phyloP scores from a whole-genome alignment of 2,797 vertebrate species.

The Poecilia gillii region DNA sequence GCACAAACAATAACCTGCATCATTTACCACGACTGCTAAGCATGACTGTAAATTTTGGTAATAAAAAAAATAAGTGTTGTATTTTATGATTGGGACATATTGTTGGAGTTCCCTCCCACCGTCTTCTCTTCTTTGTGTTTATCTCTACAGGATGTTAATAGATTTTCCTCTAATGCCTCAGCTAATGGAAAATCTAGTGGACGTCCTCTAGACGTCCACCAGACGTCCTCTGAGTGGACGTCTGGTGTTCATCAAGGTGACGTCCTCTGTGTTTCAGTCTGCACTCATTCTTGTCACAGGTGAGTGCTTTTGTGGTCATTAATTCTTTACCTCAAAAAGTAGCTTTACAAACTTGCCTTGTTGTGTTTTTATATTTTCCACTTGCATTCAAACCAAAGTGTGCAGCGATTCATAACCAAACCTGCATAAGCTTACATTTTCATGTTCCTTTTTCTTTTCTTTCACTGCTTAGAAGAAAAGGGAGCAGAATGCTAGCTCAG shows the following conservation, averaged over 20 bases:
- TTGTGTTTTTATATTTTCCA: not conserved
- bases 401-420: not conserved
- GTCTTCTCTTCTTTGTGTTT: conserved; percentile 2
- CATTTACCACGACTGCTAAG: not conserved
- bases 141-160: conserved; percentile 74
- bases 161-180: conserved; percentile 73
- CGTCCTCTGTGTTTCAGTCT: conserved; percentile 78
- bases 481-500: conserved; percentile 10
- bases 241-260: conserved; percentile 64
- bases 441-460: conserved; percentile 13
- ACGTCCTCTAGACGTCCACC: too few species aligned
- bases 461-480: conserved; percentile 30
- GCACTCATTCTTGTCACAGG: conserved; percentile 81
- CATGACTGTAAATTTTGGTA: not conserved
- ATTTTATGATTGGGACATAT: conserved; percentile 2
- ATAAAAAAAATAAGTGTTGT: not conserved
- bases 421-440: not conserved
- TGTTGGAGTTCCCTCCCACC: not conserved
- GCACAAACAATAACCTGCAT: not conserved
- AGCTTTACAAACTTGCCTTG: not conserved
- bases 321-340: not conserved
- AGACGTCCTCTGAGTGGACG: conserved; percentile 79
- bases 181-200: too few species aligned
- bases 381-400: conserved; percentile 3
- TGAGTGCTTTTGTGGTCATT: conserved; percentile 39